Conservation (phyloP, 92 coral and sea anemone genomes). For the Meandrina meandrites region DNA sequence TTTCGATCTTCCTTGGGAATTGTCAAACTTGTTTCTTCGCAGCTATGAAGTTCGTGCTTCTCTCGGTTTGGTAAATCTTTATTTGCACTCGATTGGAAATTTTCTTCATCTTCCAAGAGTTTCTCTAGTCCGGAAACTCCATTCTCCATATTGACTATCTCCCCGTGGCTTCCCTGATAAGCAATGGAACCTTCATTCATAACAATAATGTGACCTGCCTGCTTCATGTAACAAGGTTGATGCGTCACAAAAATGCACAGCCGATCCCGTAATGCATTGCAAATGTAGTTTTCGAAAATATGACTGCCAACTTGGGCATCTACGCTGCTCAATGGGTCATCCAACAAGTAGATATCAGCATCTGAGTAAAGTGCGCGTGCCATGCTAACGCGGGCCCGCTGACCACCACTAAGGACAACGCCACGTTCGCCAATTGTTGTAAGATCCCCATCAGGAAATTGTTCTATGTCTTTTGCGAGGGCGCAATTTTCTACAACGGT, state of each 20-base stretch:
- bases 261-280: constrained; percentile 14
- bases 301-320: constrained; percentile 48
- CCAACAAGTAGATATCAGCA: constrained; percentile 47
- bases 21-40: constrained; percentile 9
- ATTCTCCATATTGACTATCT: neutral
- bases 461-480: constrained; percentile 17
- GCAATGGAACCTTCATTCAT: constrained; percentile 31
- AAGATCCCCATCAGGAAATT: constrained; percentile 32
- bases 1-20: constrained; percentile 15
- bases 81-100: neutral
- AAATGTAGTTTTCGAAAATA: constrained; percentile 26
- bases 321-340: constrained; percentile 51
- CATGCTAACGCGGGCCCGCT: constrained; percentile 51
- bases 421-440: constrained; percentile 44
- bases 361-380: constrained; percentile 60
- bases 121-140: neutral
- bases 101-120: neutral
- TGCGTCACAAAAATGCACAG: constrained; percentile 32
- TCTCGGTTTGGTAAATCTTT: neutral
- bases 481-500: constrained; percentile 21
- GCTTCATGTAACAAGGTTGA: constrained; percentile 24
- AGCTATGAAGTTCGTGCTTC: neutral
- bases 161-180: constrained; percentile 31
- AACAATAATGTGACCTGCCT: constrained; percentile 36
- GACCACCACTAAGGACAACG: constrained; percentile 45